Evolutionary conservation across 2,888 invertebrate genomes (phyloP), one percentile per base, ranked within the genome.

Genomic region (Fabriciana adippe): DNA sequence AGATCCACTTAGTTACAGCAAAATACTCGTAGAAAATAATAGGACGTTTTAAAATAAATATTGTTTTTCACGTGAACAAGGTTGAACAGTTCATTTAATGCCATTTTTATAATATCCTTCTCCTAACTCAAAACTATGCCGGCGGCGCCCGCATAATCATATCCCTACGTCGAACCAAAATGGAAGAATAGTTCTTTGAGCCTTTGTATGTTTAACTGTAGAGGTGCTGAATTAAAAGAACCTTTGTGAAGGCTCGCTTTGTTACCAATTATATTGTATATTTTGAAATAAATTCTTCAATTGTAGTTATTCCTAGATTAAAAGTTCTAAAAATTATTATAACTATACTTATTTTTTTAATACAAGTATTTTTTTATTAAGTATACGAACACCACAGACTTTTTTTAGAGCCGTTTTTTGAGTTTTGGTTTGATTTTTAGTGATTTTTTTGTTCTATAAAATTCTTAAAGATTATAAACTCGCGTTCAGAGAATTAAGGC

Each of bases 131-230:
- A 21, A 64, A 60, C 64, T 72, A 57, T 72, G 69, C 72, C 79
- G 80, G 81, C 66, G 72, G 71, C 83, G 76, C 76, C 75, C 74
- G 74, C 71, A 77, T 77, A 73, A 76, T 76, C 76, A 75, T 67
- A 75, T 75, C 70, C 71, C 68, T 67, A 64, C 47, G 72, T 75
- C 68, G 72, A 74, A 73, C 73, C 66, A 69, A 73, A 74, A 74
- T 82, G 66, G 66, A 73, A 72, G 67, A 71, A 68, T 68, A 73
- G 60, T 72, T 73, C 73, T 75, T 73, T 74, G 70, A 72, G 72
- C 64, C 73, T 74, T 77, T 74, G 75, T 75, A 73, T 73, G 66
- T 69, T 72, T 70, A 66, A 66, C 60, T 57, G 69, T 65, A 69
- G 68, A 66, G 67, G 72, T 72, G 72, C 68, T 67, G 71, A 65